Base-by-base conservation (phyloP, 2,113 vertebrate genomes). In the Pachycephala philippinensis region DNA sequence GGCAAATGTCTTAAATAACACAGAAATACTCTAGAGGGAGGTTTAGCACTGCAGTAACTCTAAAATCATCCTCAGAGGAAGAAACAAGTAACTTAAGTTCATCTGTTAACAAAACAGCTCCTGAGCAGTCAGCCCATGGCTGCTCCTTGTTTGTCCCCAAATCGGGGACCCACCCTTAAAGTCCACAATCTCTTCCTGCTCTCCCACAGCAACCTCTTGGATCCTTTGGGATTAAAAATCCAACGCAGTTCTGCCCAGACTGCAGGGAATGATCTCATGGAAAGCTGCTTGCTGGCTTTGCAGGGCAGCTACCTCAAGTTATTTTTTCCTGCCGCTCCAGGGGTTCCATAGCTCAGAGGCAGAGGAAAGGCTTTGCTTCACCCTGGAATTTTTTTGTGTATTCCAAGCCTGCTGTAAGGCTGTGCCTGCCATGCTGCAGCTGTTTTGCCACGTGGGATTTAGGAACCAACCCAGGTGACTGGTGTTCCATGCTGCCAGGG, bases 161-260 rank as follows among this genome's bases (percentile, higher is more conserved):
- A 44, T 47, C 18, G 4, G 54, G 77, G 93, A 95, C 63, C 77
- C 94, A 64, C 97, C 97, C 97, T 90, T 85, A 87, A 69, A 86
- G 78, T 95, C 96, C 70, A 96, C 97, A 97, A 18, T 20, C 93
- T 94, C 94, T 96, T 97, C 95, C 97, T 97, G 95, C 83, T 96
- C 92, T 59, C 95, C 59, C 95, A 97, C 95, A 96, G 93, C 89
- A 95, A 94, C 95, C 72, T 93, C 94, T 61, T 94, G 68, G 57
- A 90, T 95, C 82, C 90, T 93, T 59, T 42, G 37, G 90, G 95
- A 90, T 90, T 47, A 11, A 24, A 54, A 39, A 7, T 16, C 26
- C 26, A 35, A 31, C 44, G 22, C 42, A n/a, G 13, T 27, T 96
- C 87, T 95, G 93, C 69, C 94, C 95, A 91, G 35, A 54, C 50